Conservation (phyloP, 2,797 vertebrate species). For the Arnoldichthys spilopterus region DNA sequence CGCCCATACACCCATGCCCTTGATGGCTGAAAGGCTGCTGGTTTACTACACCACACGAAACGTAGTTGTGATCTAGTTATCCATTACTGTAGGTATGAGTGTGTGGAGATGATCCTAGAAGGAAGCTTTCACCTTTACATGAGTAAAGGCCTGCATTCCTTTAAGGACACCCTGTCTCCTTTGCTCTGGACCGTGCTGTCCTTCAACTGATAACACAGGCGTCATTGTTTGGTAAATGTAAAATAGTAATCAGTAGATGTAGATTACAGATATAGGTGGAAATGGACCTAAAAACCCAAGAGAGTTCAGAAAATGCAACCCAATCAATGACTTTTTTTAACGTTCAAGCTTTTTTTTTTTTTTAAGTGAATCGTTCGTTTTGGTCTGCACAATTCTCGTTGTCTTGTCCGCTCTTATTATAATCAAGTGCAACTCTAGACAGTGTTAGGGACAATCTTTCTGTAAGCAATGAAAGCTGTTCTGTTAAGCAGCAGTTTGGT, state of each 20-base stretch:
- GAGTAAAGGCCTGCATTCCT: neutral
- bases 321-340: conserved; percentile 7
- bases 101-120: neutral
- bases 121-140: neutral
- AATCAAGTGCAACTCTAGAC: conserved; percentile 75
- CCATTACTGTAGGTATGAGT: conserved; percentile 16
- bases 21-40: neutral
- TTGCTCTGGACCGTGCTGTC: neutral
- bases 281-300: conserved; percentile 41
- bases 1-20: conserved; percentile 8
- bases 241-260: conserved; percentile 7
- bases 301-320: conserved; percentile 39
- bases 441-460: conserved; percentile 91
- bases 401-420: conserved; percentile 70
- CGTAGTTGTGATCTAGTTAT: neutral
- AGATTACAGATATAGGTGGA: conserved; percentile 7
- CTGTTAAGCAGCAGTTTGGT: conserved; percentile 82
- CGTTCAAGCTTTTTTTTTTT: neutral
- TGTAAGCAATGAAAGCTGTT: conserved; percentile 82
- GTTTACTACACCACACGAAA: neutral
- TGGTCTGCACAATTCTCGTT: conserved; percentile 42
- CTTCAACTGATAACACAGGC: neutral
- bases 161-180: neutral
- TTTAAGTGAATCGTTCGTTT: conserved; percentile 1
- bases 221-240: conserved; percentile 1